Evolutionary conservation across 2,797 vertebrate species (phyloP).

Genomic region (Sarcoramphus papa): DNA sequence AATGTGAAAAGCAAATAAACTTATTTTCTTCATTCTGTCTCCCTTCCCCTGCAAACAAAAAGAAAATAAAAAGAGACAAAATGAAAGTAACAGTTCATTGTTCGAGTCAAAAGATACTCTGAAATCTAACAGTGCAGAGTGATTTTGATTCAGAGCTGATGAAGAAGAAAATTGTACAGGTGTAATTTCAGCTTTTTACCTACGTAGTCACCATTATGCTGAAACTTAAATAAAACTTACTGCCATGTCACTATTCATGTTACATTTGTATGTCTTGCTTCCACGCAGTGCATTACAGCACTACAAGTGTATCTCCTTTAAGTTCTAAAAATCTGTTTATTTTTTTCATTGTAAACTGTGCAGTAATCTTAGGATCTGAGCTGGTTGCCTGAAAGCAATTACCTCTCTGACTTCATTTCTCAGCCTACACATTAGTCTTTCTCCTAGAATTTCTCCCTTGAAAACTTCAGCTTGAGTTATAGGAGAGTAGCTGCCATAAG

Average conservation of each 20-base stretch:
- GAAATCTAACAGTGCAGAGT: background rate
- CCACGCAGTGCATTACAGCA: fast-evolving
- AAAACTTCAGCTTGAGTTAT: background rate
- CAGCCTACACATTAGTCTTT: background rate
- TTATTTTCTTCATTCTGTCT: background rate
- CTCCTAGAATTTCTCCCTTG: background rate
- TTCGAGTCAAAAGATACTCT: background rate
- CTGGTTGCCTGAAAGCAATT: background rate
- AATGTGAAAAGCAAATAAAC: background rate
- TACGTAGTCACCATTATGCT: background rate
- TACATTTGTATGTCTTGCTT: background rate
- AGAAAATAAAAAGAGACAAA: background rate
- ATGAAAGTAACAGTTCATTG: background rate
- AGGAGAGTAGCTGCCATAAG: background rate
- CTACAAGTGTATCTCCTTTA: background rate
- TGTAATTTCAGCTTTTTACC: background rate
- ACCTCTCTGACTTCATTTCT: background rate
- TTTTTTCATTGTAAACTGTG: background rate
- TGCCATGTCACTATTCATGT: background rate
- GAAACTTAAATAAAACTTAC: background rate
- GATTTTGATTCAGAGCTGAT: background rate
- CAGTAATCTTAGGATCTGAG: background rate
- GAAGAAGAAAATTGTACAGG: background rate
- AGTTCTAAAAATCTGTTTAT: background rate
- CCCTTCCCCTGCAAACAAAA: background rate